Evolutionary conservation across 2,113 vertebrate species (phyloP).

Genomic region (Talpa occidentalis): DNA sequence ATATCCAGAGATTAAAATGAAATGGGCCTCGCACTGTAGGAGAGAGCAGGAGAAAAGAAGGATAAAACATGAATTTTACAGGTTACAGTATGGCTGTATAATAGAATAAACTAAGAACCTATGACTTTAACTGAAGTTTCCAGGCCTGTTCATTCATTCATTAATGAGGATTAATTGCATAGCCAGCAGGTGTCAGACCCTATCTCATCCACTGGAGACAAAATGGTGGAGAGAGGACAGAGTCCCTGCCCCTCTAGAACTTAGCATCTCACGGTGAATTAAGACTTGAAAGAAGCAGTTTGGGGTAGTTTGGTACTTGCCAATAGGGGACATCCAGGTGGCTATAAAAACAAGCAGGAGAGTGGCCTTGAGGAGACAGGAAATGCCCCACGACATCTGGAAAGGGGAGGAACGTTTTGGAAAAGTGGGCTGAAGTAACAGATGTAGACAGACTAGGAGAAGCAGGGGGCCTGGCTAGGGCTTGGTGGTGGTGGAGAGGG

Average conservation of each 20-base stretch:
- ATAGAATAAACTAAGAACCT: neutral
- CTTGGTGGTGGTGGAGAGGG: neutral
- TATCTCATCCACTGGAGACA: accelerated
- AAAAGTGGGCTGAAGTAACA: neutral
- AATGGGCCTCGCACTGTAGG: neutral
- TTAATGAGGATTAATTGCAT: neutral
- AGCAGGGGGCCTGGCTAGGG: neutral
- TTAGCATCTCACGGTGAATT: neutral
- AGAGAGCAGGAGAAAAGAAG: neutral
- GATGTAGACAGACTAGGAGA: neutral
- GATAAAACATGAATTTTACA: neutral
- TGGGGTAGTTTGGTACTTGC: neutral
- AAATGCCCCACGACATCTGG: neutral
- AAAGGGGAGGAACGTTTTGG: neutral
- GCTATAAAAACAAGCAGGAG: neutral
- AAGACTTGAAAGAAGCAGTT: neutral
- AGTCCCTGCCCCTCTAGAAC: neutral
- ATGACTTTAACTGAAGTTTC: neutral
- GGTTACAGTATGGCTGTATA: no score
- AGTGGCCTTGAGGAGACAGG: accelerated
- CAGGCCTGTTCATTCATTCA: neutral
- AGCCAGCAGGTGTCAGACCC: neutral
- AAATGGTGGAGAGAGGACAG: neutral
- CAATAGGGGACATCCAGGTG: neutral
- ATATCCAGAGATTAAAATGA: neutral